Evolutionary conservation across 2,888 invertebrate species (phyloP), one percentile per base, ranked within the genome.

Genomic region (Dendrolimus pini): DNA sequence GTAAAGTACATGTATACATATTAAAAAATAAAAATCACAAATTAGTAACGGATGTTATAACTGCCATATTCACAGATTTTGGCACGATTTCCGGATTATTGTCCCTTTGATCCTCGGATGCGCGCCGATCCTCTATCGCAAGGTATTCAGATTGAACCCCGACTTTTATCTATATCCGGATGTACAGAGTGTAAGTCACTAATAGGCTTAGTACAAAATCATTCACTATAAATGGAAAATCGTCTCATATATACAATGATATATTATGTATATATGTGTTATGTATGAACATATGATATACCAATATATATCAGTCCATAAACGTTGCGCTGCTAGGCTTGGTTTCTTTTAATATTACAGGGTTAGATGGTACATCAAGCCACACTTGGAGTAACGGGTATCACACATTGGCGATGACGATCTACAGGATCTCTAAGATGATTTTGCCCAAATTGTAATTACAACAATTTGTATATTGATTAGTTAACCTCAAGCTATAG

Each of bases 61-160:
- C 9, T 47, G 47, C 47, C 47, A 10, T 6, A 47, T 47, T 47
- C 7, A 47, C 47, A 47, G 3, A 47, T 47, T 47, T 47, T 9
- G 47, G 47, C 10, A 1, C 47, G 47, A 47, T 47, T 47, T 47
- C 2, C 9, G 57, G 56, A 59, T 61, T 61, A 64, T 47, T 10
- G 47, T 47, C 9, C 47, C 47, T 47, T 47, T 47, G 47, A 47
- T 47, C 47, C 47, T 10, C 47, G 47, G 47, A 47, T 47, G 47
- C 47, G 7, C 10, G 10, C 47, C 47, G 47, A 47, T 47, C 47
- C 47, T 9, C 47, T 47, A 2, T 47, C 9, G 9, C 9, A 47
- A 47, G 47, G 2, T 47, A 7, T 47, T 3, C 47, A 10, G 47
- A 47, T 47, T 47, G 1, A 47, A 47, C 47, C 47, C 47, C 18